Percentiles rank a stretch among this genome's conserved stretches.
phyloP scores from a whole-genome alignment of 2,113 vertebrate genomes.

The Nycticebus coucang region DNA sequence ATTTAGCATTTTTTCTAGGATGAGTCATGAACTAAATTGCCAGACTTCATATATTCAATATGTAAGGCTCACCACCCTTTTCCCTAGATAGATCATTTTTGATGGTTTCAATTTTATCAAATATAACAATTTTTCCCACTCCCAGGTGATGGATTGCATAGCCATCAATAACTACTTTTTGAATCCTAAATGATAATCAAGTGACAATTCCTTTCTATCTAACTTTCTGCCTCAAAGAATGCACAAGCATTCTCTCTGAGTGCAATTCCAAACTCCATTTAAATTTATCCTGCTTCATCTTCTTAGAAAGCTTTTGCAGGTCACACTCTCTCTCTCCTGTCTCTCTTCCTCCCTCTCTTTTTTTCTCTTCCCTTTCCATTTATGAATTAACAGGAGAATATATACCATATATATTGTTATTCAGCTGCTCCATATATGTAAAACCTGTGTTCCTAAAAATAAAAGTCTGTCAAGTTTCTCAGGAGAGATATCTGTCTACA shows the following conservation, averaged over 20 bases:
- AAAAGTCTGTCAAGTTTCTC: background rate
- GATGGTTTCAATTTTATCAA: background rate
- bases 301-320: background rate
- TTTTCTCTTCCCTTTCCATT: background rate
- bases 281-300: background rate
- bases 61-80: background rate
- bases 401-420: background rate
- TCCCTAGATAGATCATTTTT: background rate
- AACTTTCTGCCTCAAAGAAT: background rate
- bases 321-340: background rate
- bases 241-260: background rate
- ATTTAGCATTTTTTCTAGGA: no score
- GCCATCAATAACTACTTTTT: background rate
- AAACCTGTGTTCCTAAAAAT: constrained; percentile 8
- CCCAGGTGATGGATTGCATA: background rate
- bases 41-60: background rate
- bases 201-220: background rate
- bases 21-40: no score
- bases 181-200: background rate
- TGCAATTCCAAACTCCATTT: background rate
- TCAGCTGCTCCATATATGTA: background rate
- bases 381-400: background rate
- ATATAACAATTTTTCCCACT: background rate
- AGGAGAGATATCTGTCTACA: background rate
- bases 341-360: background rate